Conservation (phyloP, 2,888 invertebrate species). For the Spisula solida region DNA sequence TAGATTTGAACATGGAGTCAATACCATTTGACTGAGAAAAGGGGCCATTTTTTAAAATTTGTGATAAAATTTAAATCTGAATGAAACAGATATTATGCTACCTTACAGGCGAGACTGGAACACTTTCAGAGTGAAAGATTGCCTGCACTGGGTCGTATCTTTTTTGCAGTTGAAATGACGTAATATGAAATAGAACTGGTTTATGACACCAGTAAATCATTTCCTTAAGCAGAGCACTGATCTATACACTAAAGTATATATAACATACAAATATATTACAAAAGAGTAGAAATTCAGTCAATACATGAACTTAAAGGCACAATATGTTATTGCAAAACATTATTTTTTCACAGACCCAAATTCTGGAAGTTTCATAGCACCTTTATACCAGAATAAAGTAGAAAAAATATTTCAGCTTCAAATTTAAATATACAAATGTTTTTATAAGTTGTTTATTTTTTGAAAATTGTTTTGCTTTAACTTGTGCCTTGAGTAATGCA, state of each 20-base stretch:
- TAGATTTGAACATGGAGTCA: no score
- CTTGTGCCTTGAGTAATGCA: no score
- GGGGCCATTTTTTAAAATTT: neutral
- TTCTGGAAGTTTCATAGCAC: neutral
- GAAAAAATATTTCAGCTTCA: neutral
- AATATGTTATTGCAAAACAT: neutral
- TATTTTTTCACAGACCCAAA: neutral
- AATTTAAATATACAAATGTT: no score
- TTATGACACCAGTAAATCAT: no score
- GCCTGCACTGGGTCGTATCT: no score
- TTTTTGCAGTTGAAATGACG: no score
- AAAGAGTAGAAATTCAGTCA: neutral
- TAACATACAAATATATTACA: neutral
- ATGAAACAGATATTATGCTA: neutral
- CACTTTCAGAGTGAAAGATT: neutral
- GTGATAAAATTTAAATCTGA: neutral
- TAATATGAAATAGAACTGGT: no score
- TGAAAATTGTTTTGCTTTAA: no score
- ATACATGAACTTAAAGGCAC: constrained; percentile 3
- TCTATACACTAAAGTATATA: neutral
- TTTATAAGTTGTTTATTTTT: no score
- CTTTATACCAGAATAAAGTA: neutral
- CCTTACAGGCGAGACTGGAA: neutral
- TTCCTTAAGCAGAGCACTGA: neutral
- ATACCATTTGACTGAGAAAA: neutral